Evolutionary conservation across 1,140 invertebrate species (phyloP), one percentile per base, ranked within the genome.

Genomic region (Caenorhabditis brenneri): DNA sequence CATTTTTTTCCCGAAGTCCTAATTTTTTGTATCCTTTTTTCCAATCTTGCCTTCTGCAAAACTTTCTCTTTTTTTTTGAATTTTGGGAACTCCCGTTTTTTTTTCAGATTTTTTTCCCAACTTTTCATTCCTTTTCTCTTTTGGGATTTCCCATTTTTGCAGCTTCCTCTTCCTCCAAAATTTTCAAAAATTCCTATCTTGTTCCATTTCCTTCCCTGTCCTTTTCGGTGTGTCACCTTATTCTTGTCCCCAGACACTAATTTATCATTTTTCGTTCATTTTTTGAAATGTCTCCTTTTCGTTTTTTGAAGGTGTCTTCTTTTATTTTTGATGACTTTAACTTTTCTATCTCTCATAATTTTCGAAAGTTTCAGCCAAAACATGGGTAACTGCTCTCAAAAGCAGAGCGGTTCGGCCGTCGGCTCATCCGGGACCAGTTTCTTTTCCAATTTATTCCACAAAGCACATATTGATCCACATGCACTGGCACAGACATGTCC

Each of bases 401-500:
- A 74, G 65, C 84, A 78, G 53, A 79, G 87, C 31, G 81, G 83
- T 33, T 84, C 84, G 33, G 31, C 55, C 65, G 79, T 85, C 29
- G 79, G 79, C 78, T 55, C 79, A 24, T 79, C 81, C 79, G 65
- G 46, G 7, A 80, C 79, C 24, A 60, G 79, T 10, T 87, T 88
- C 48, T 85, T 88, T 33, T 55, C 79, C 15, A 84, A 85, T 29
- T 51, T 88, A 39, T 88, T 88, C 42, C 84, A 86, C 0, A 88
- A 88, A 39, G 79, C 87, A 36, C 39, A 88, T 49, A 69, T 88
- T 12, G 88, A 88, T 86, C 80, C 85, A 19, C 55, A 84, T 24
- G 83, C 86, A 6, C 69, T 88, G 22, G 88, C 86, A 10, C 84
- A 88, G 36, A 84, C 87, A 31, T 88, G 85, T 55, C 87, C 87